Conservation (phyloP, 2,113 vertebrate species). For the Gallinago paraguaiae region DNA sequence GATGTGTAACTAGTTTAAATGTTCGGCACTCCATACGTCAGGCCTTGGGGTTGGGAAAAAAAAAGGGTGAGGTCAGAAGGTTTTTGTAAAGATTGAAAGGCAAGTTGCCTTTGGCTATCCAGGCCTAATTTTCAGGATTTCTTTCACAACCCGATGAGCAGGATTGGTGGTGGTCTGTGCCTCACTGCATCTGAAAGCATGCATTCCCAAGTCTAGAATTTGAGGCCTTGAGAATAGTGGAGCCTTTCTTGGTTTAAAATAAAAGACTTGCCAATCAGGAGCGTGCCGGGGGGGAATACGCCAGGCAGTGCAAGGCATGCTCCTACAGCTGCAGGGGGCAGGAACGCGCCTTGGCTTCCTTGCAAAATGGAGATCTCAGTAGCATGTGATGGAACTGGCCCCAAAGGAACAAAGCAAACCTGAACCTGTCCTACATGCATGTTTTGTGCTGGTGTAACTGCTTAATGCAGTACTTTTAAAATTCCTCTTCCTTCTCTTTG, state of each 20-base stretch:
- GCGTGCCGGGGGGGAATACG: fast-evolving
- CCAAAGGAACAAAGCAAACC: neutral
- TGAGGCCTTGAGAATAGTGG: neutral
- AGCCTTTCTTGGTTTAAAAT: neutral
- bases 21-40: fast-evolving
- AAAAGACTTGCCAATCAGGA: neutral
- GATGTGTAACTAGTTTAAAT: neutral
- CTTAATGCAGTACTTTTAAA: neutral
- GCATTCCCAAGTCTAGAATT: neutral
- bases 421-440: fast-evolving
- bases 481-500: neutral
- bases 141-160: fast-evolving
- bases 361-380: neutral
- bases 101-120: neutral
- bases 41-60: neutral
- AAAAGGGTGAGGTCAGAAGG: neutral
- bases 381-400: neutral
- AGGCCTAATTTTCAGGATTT: neutral
- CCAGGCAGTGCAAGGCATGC: fast-evolving
- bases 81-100: neutral
- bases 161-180: neutral
- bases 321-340: neutral
- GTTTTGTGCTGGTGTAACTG: neutral
- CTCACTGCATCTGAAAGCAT: neutral
- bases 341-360: fast-evolving